Evolutionary conservation across 2,888 invertebrate genomes (phyloP), one percentile per base, ranked within the genome.

Genomic region (Rhorus exstirpatorius): DNA sequence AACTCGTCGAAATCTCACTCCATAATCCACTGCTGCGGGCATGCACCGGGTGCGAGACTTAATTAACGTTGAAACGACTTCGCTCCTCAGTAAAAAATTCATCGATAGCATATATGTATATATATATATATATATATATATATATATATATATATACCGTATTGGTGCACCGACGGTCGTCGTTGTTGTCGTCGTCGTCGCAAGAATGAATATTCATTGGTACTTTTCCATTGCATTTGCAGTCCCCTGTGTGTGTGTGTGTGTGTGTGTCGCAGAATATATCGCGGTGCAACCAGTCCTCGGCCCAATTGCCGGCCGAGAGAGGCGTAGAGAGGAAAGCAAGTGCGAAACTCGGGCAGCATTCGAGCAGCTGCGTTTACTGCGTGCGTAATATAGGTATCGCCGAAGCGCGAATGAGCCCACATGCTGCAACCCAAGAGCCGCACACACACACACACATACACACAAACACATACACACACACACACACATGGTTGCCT

Each of bases 31-130:
- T 21, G 83, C 71, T 55, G 79, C 74, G 21, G 70, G 46, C 17
- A 63, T 77, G 63, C 78, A 63, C 72, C 72, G 63, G 75, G 79
- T 67, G 81, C 83, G 46, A 70, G 84, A 83, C 78, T 85, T 84
- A 85, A 85, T 85, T 85, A 85, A 85, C 81, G 83, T 72, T 81
- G 58, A 79, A 83, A 84, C 83, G 81, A 84, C 83, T 85, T 83
- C 63, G 77, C 74, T 72, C 71, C 35, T 46, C 67, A 65, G 79
- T 83, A 76, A 82, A 84, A 83, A 85, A 83, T 84, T 81, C 75
- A 83, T 83, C 77, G 79, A 85, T 85, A 81, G 60, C 74, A 77
- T 72, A 79, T 49, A 60, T 41, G 63, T 46, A 53, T 31, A 24
- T 26, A 46, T 10, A 49, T 41, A 31, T 49, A 60, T 67, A 35